Conservation (phyloP, 92 coral and sea anemone genomes). For the Plumapathes pennacea region DNA sequence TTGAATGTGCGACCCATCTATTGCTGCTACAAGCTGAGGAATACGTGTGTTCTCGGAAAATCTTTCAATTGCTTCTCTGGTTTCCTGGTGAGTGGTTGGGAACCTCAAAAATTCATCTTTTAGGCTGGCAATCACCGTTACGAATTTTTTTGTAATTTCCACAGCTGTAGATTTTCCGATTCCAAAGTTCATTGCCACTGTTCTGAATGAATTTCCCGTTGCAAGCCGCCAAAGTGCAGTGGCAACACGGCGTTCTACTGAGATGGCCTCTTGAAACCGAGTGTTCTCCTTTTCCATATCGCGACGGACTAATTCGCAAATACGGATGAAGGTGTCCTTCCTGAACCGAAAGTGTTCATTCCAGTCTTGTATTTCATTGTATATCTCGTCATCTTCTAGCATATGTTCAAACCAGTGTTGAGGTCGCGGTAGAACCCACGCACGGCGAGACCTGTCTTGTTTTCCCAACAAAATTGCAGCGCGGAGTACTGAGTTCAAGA, state of each 20-base stretch:
- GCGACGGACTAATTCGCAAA: not conserved
- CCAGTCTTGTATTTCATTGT: slow-evolving; percentile 15
- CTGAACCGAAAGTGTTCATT: slow-evolving; percentile 13
- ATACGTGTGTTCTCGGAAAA: slow-evolving; percentile 6
- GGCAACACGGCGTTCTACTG: slow-evolving; percentile 24
- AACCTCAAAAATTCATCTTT: slow-evolving; percentile 20
- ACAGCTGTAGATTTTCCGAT: slow-evolving; percentile 40
- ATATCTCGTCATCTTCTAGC: slow-evolving; percentile 2
- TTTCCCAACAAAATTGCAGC: too few species aligned
- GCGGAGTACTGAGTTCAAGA: too few species aligned
- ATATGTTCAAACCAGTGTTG: not conserved
- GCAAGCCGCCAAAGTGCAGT: slow-evolving; percentile 37
- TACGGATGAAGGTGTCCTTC: not conserved
- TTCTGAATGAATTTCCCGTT: slow-evolving; percentile 26
- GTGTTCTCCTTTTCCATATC: slow-evolving; percentile 23
- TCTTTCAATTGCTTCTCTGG: slow-evolving; percentile 5
- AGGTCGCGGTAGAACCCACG: not conserved
- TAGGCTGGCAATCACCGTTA: slow-evolving; percentile 3
- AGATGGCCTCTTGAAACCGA: slow-evolving; percentile 4
- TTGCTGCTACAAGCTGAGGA: slow-evolving; percentile 23
- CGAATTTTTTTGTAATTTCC: slow-evolving; percentile 9
- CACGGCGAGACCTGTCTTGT: not conserved
- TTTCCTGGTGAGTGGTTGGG: slow-evolving; percentile 17
- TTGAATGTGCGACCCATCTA: slow-evolving; percentile 20
- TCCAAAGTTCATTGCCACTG: slow-evolving; percentile 29